Evolutionary conservation across 2,888 invertebrate species (phyloP), one percentile per base, ranked within the genome.

Genomic region (Drosophila robusta): DNA sequence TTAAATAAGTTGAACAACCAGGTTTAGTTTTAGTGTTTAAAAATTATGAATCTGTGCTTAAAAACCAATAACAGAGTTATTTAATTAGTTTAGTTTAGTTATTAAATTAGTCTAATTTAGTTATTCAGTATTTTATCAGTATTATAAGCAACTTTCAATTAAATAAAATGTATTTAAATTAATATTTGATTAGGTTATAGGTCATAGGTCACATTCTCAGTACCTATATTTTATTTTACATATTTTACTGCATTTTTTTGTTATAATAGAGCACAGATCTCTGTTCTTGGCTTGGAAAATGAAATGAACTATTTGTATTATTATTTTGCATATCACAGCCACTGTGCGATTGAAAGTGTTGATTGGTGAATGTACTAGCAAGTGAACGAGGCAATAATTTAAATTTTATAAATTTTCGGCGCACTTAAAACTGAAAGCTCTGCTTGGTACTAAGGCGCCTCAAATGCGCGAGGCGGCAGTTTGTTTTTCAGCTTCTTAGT

Each of bases 401-500:
- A 54, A 66, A 70, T 73, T 70, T 67, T 18, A 29, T 47, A 49
- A 45, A 62, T 55, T 69, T 44, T 47, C 3, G 64, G 14, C 29
- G 39, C 22, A 54, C 42, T 49, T 22, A 49, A 49, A 12, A 14
- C 34, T 16, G 38, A 9, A 41, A 7, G n/a, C 32, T 34, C 32
- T 1, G 22, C 41, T 16, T n/a, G 34, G 8, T 44, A 18, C 18
- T 64, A 22, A 8, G 8, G 14, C 42, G 34, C 11, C 68, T 41
- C 34, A 67, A 51, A 46, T 26, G 42, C 24, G 42, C 11, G 36
- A 46, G 41, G 39, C 34, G 29, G 8, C 52, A 46, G 24, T 54
- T 65, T 57, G 51, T 42, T 74, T 61, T 58, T 44, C 52, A 57
- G 60, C 65, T 74, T 75, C 49, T 65, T 58, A 50, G 61, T 51